phyloP scores from a whole-genome alignment of 2,113 vertebrate species.

The Columba livia region DNA sequence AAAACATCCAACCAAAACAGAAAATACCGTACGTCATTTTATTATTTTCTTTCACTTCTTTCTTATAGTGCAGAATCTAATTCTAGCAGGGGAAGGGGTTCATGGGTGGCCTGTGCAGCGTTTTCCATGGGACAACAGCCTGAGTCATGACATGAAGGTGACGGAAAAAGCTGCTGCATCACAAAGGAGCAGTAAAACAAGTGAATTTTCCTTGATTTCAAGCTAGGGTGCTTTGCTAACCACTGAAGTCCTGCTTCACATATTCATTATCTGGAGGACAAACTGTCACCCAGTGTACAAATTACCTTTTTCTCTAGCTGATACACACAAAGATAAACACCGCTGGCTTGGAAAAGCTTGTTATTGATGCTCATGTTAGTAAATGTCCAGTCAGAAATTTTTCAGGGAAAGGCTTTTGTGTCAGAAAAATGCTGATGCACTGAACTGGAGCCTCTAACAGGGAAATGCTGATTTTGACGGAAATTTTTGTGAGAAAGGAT shows the following conservation, averaged over 20 bases:
- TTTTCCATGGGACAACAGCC: not conserved
- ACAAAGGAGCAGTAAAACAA: not conserved
- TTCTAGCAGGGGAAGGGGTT: not conserved
- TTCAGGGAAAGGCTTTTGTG: not conserved
- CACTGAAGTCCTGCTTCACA: not conserved
- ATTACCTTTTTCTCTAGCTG: not conserved
- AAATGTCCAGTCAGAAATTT: not conserved
- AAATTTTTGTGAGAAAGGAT: not conserved
- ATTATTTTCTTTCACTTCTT: not conserved
- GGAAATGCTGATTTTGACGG: not conserved
- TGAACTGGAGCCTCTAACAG: not conserved
- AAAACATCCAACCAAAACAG: not conserved
- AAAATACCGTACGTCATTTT: not conserved
- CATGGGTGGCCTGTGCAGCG: not conserved
- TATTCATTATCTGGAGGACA: not conserved
- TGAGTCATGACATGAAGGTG: not conserved
- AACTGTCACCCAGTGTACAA: not conserved
- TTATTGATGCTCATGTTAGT: not conserved
- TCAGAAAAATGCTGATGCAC: conserved; percentile 12
- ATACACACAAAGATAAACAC: not conserved
- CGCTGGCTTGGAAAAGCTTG: not conserved
- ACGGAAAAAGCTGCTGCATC: not conserved
- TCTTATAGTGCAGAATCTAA: not conserved
- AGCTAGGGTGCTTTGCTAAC: not conserved
- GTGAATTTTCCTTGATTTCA: conserved; percentile 1